Percentiles rank a stretch among this genome's conserved stretches.
These are phyloP conservation scores for Lysiphlebus fabarum DNA, from an alignment of 1,140 invertebrate genomes.

Conservation along the genomic window DNA sequence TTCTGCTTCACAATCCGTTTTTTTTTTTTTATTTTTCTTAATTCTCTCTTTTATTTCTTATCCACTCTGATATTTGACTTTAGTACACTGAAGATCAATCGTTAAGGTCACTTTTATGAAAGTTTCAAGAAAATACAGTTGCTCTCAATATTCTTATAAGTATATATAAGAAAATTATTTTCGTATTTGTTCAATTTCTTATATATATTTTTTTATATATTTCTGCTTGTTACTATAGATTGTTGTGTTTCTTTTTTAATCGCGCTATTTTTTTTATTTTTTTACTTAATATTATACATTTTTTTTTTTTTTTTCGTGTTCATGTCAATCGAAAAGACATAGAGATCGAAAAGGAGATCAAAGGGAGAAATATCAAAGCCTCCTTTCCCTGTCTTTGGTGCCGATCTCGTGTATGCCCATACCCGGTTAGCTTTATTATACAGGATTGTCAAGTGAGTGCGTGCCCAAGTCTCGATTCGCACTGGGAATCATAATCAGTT, in stretches of 20 bases:
- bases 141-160: too few relatives aligned
- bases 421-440: constrained; percentile 22
- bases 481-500: constrained; percentile 22
- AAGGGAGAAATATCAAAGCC: constrained; percentile 21
- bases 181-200: too few relatives aligned
- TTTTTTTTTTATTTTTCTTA: not conserved
- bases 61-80: too few relatives aligned
- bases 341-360: constrained; percentile 19
- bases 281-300: not conserved
- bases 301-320: constrained; percentile 8
- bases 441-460: constrained; percentile 22
- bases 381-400: constrained; percentile 19
- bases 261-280: not conserved
- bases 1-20: not conserved
- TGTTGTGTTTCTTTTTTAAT: not conserved
- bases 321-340: constrained; percentile 6
- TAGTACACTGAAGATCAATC: too few relatives aligned
- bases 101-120: too few relatives aligned
- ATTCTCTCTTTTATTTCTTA: not conserved
- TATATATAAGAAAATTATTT: too few relatives aligned
- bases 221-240: too few relatives aligned
- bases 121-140: too few relatives aligned
- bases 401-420: constrained; percentile 23
- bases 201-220: too few relatives aligned
- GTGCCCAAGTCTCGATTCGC: constrained; percentile 13